Conservation (phyloP, 1,140 invertebrate genomes). For the Platyscapa corneri region DNA sequence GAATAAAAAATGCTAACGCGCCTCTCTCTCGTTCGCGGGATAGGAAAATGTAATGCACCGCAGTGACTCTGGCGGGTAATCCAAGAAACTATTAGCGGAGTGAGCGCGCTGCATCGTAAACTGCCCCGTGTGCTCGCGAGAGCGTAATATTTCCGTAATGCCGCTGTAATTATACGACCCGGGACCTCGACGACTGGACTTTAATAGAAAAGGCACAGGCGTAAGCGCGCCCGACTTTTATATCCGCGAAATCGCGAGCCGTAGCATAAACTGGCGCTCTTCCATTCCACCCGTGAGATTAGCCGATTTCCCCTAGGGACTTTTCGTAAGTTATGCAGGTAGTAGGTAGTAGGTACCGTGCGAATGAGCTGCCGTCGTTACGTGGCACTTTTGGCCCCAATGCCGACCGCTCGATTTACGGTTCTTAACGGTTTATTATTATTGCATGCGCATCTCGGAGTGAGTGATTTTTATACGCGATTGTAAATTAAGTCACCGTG, state of each 20-base stretch:
- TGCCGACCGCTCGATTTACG: conserved; percentile 28
- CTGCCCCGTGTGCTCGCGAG: conserved; percentile 16
- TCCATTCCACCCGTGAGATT: background rate
- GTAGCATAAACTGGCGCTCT: background rate
- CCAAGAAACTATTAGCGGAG: conserved; percentile 51
- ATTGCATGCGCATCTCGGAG: background rate
- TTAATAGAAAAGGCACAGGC: conserved; percentile 38
- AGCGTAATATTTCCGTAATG: conserved; percentile 49
- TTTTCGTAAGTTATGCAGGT: conserved; percentile 7
- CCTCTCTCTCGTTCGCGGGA: background rate
- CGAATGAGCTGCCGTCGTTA: conserved; percentile 29
- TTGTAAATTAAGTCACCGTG: conserved; percentile 39
- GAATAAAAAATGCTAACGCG: conserved; percentile 35
- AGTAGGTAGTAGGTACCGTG: background rate
- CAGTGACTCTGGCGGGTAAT: conserved; percentile 38
- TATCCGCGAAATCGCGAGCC: conserved; percentile 25
- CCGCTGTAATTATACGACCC: conserved; percentile 41
- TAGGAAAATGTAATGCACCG: conserved; percentile 34
- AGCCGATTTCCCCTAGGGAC: background rate
- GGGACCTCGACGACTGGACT: background rate
- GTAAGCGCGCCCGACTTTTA: conserved; percentile 33
- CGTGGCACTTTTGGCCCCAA: conserved; percentile 25
- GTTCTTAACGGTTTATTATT: conserved; percentile 32
- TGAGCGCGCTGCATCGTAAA: conserved; percentile 41
- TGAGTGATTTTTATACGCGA: conserved; percentile 41